These are phyloP conservation scores for Holocentrus rufus DNA, from an alignment of 2,797 vertebrate genomes.

Conservation along the genomic window DNA sequence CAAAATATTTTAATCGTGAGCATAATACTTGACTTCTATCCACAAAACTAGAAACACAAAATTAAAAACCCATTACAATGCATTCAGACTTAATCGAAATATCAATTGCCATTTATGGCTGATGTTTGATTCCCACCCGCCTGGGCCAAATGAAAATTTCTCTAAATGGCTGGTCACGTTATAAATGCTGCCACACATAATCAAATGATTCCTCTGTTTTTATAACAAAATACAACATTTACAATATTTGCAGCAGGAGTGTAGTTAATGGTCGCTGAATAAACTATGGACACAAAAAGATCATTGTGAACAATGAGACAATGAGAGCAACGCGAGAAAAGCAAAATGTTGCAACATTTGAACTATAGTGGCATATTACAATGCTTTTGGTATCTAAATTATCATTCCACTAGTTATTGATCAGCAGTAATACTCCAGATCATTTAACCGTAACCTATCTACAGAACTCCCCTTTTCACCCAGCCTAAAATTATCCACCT, in stretches of 20 bases:
- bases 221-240: no score
- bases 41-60: neutral
- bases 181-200: neutral
- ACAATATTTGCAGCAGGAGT: neutral
- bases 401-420: constrained; percentile 60
- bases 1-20: neutral
- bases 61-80: neutral
- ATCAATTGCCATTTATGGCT: no score
- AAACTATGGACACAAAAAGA: neutral
- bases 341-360: constrained; percentile 2
- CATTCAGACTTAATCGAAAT: constrained; percentile 1
- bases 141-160: neutral
- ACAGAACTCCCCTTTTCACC: constrained; percentile 63
- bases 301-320: neutral
- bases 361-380: constrained; percentile 3
- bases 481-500: constrained; percentile 75
- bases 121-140: neutral
- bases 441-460: constrained; percentile 51
- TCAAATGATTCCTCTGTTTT: no score
- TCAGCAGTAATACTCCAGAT: constrained; percentile 56
- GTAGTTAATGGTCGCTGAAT: neutral
- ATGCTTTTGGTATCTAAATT: constrained; percentile 1
- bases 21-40: constrained; percentile 7
- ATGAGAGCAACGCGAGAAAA: constrained; percentile 6
- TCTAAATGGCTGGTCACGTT: neutral